phyloP scores from a whole-genome alignment of 2,113 vertebrate species.

The Quiscalus mexicanus region DNA sequence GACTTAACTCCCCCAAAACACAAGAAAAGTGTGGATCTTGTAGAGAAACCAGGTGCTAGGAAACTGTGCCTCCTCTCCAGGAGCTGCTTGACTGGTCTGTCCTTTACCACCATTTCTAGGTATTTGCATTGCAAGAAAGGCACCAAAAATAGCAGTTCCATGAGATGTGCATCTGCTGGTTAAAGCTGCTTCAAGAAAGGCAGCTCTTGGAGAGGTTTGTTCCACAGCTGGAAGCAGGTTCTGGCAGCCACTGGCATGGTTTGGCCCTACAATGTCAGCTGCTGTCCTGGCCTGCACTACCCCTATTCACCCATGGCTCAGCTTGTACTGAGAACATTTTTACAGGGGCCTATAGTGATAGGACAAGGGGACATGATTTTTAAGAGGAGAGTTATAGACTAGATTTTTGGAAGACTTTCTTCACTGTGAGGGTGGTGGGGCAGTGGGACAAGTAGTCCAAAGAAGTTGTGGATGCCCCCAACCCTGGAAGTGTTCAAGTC shows the following conservation, averaged over 20 bases:
- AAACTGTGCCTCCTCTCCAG: accelerated
- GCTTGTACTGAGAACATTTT: not conserved
- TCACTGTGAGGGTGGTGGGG: not conserved
- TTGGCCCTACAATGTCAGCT: not conserved
- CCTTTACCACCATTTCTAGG: not conserved
- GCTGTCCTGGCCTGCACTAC: accelerated
- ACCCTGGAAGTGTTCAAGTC: not conserved
- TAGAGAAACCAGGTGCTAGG: not conserved
- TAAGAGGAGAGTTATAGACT: not conserved
- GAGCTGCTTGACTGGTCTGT: not conserved
- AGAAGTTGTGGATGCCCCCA: not conserved
- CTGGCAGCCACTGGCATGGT: not conserved
- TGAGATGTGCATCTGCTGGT: accelerated
- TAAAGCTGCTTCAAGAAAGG: not conserved
- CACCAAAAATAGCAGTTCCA: not conserved
- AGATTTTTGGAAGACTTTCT: not conserved
- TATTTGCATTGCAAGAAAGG: not conserved
- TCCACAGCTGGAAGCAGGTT: not conserved
- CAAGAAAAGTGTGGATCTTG: not conserved
- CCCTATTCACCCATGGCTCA: accelerated
- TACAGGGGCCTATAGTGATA: not conserved
- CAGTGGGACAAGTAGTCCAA: not conserved
- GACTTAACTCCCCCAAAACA: not conserved
- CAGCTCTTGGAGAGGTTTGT: not conserved
- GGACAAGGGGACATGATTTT: not conserved